Evolutionary conservation across 2,888 invertebrate genomes (phyloP).

Genomic region (Sepioteuthis lessoniana): DNA sequence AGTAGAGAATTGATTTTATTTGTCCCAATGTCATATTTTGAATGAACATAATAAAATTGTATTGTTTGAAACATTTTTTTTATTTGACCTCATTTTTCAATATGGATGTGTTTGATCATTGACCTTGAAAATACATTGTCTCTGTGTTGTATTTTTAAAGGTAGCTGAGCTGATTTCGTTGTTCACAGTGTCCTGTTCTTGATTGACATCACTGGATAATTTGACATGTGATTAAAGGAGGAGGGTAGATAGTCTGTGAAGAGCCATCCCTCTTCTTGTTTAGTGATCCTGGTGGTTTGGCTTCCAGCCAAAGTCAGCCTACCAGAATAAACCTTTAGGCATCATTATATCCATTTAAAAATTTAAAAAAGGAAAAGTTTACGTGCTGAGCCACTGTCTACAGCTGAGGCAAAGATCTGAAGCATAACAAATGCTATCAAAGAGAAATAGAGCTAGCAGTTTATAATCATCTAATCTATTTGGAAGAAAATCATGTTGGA

Average conservation of each 20-base stretch:
- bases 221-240: background rate
- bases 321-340: background rate
- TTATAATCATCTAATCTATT: background rate
- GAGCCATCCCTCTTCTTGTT: background rate
- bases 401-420: background rate
- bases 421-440: background rate
- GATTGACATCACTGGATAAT: constrained; percentile 8
- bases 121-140: background rate
- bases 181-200: background rate
- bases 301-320: background rate
- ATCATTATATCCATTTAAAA: background rate
- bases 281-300: background rate
- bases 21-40: too few species aligned
- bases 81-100: too few species aligned
- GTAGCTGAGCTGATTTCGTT: background rate
- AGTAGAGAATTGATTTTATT: too few species aligned
- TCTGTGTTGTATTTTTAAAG: background rate
- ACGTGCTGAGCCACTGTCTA: background rate
- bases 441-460: background rate
- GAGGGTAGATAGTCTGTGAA: background rate
- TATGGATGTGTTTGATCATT: background rate
- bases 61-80: too few species aligned
- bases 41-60: too few species aligned
- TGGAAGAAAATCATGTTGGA: background rate
- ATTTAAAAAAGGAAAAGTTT: background rate